Base-by-base conservation (phyloP, 2,888 invertebrate species). In the Pyrrhia umbra region DNA sequence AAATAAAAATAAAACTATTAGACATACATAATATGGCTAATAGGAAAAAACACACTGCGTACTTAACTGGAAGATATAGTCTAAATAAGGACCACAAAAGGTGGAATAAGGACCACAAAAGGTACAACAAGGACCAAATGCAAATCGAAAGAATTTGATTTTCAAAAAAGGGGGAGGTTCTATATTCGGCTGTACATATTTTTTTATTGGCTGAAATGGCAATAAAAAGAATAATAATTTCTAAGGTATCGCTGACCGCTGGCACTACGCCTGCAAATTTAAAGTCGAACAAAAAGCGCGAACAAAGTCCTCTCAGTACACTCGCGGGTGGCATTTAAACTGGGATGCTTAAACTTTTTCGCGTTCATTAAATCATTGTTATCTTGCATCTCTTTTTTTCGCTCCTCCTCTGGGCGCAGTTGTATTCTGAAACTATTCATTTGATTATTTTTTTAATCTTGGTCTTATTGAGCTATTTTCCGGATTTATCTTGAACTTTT, bases 321-420 rank as follows among this genome's bases (percentile, higher is more conserved):
- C 86, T 84, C 87, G 54, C 76, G 85, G 84, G 86, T 82, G 68
- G 80, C 84, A 86, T 88, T 88, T 83, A 75, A 78, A 83, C 81
- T 70, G 75, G 79, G 79, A 77, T 83, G 81, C 79, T 80, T 84
- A 80, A 86, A 86, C 82, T 86, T 87, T 87, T 87, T 85, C 82
- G 72, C 84, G 83, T 87, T 88, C 89, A 88, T 90, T 90, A 90
- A 89, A 90, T 89, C 90, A 89, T 87, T 86, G 88, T 89, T 90
- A 89, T 88, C 88, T 86, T 81, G 73, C 81, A 80, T 85, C 82
- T 85, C 80, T 80, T 83, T 84, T 83, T 84, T 84, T 74, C 78
- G 72, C 63, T 58, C 59, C 67, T 78, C 79, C 80, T 65, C 56
- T 50, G 80, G 78, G 80, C 54, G 62, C 71, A 82, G 69, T 81